Base-by-base conservation (phyloP, 2,888 invertebrate genomes). In the Silvanus unidentatus region DNA sequence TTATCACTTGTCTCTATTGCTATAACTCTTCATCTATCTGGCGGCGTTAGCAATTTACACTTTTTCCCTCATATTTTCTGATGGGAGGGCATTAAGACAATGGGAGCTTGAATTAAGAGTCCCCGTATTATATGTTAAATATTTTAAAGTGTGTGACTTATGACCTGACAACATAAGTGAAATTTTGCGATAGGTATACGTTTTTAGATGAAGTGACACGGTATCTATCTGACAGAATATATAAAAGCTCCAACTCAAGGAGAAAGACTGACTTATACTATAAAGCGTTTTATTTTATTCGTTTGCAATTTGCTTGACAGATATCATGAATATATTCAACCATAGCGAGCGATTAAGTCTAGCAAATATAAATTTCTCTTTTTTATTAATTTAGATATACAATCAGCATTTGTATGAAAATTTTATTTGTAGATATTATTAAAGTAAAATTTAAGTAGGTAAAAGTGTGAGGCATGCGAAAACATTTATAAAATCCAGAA, bases 21-120 rank as follows among this genome's bases (percentile, higher is more conserved):
- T 68, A 66, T 66, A 65, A 70, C 67, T 69, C 67, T 68, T 69
- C 70, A 70, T 71, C 66, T 65, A 59, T 70, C 65, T 62, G 49
- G 13, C n/a, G n/a, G n/a, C n/a, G n/a, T n/a, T n/a, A n/a, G n/a
- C n/a, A n/a, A n/a, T n/a, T n/a, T n/a, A n/a, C n/a, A n/a, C 42
- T n/a, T 15, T 11, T 2, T 9, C 8, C 4, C 16, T 22, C 13
- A 16, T 4, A 10, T 8, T 12, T 1, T 10, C 27, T 39, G 16
- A 13, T 35, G 29, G 8, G 9, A n/a, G 29, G 29, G 29, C 9
- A 8, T 8, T 9, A n/a, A n/a, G 29, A n/a, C n/a, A n/a, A n/a
- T n/a, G n/a, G n/a, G n/a, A n/a, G n/a, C n/a, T n/a, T n/a, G n/a
- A n/a, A n/a, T n/a, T n/a, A n/a, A n/a, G n/a, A n/a, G n/a, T n/a